Percentiles rank a stretch among this genome's conserved stretches.
Conservation (phyloP, 2,888 invertebrate species). For the Caenorhabditis imperialis region DNA sequence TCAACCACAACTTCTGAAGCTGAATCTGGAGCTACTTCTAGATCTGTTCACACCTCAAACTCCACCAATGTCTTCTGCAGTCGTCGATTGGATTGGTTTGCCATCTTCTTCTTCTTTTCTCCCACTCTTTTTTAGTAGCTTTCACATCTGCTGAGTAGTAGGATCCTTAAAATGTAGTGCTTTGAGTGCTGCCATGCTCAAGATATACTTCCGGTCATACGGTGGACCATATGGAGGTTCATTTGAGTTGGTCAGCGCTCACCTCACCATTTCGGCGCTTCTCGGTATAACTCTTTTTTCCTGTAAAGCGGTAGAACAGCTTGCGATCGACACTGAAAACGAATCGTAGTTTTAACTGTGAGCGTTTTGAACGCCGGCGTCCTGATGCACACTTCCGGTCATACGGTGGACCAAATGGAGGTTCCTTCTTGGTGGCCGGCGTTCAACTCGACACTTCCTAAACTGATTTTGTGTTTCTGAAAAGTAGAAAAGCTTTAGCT, state of each 20-base stretch:
- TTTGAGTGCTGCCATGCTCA: constrained; percentile 45
- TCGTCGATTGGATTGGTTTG: constrained; percentile 48
- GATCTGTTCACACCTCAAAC: constrained; percentile 19
- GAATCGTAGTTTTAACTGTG: constrained; percentile 18
- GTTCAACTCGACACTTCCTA: constrained; percentile 29
- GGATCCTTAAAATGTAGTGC: constrained; percentile 37
- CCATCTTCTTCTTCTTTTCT: constrained; percentile 13
- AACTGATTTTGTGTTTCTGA: constrained; percentile 12
- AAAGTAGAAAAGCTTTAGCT: constrained; percentile 5
- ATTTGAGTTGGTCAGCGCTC: constrained; percentile 37
- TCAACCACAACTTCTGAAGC: constrained; percentile 22
- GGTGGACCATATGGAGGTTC: constrained; percentile 61
- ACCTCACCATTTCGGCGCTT: constrained; percentile 28
- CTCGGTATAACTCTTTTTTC: constrained; percentile 29
- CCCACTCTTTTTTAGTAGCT: constrained; percentile 17
- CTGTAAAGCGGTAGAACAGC: background rate
- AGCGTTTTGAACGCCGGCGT: constrained; percentile 40
- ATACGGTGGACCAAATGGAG: constrained; percentile 63
- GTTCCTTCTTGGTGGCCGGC: constrained; percentile 47
- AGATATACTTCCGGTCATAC: constrained; percentile 61
- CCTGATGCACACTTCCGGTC: constrained; percentile 55
- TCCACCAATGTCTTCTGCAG: constrained; percentile 22
- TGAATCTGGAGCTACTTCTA: too few species aligned
- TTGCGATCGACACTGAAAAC: background rate
- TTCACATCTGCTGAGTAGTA: constrained; percentile 46